Conservation (phyloP, 2,113 vertebrate genomes). For the Tragelaphus scriptus region DNA sequence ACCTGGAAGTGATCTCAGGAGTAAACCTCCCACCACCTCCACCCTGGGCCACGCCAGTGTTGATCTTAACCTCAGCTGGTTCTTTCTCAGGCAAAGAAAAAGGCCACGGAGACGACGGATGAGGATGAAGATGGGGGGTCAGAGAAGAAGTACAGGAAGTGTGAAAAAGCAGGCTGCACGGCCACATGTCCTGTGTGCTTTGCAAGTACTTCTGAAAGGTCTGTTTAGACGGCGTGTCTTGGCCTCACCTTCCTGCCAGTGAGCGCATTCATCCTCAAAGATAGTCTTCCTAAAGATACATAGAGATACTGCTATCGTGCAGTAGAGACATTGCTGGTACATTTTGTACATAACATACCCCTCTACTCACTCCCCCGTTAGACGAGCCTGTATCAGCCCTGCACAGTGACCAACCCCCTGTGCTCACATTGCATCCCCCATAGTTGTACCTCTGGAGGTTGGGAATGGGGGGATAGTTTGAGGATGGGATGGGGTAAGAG, state of each 20-base stretch:
- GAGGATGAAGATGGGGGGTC: constrained; percentile 93
- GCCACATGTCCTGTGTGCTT: constrained; percentile 96
- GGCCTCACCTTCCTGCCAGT: neutral
- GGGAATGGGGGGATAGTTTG: neutral
- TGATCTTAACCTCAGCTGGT: constrained; percentile 26
- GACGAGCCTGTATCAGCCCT: neutral
- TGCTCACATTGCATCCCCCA: neutral
- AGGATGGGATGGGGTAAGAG: neutral
- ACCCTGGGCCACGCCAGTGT: neutral
- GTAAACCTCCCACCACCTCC: neutral
- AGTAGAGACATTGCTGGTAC: neutral
- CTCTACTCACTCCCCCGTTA: accelerated
- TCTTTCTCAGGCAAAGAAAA: constrained; percentile 89
- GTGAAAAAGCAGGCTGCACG: constrained; percentile 96
- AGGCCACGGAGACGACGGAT: constrained; percentile 80
- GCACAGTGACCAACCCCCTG: neutral
- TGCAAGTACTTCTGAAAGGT: constrained; percentile 97
- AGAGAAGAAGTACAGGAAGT: constrained; percentile 98
- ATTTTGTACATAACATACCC: neutral
- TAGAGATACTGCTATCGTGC: neutral
- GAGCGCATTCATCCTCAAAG: neutral
- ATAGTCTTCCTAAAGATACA: neutral
- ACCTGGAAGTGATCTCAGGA: neutral
- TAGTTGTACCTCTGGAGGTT: neutral
- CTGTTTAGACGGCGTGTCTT: constrained; percentile 71